phyloP scores from a whole-genome alignment of 1,140 invertebrate species.

The Himalopsyche phryganea region DNA sequence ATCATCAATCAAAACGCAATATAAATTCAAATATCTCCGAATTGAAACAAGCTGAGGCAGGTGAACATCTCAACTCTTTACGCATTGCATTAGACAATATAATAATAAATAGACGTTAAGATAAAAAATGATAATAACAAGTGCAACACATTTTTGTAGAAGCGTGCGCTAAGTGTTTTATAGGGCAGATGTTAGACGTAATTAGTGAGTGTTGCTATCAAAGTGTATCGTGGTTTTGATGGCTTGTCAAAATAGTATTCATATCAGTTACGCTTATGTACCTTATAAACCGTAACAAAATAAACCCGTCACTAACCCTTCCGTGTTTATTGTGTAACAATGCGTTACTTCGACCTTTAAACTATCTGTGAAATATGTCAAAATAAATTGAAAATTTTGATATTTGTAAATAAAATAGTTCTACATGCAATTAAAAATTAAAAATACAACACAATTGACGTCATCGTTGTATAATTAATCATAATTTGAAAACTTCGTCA shows the following conservation, averaged over 20 bases:
- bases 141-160: conserved; percentile 4
- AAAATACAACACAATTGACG: too few species aligned
- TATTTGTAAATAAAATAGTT: too few species aligned
- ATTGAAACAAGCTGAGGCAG: conserved; percentile 5
- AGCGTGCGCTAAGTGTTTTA: conserved; percentile 27
- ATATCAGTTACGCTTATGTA: conserved; percentile 16
- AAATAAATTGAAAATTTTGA: too few species aligned
- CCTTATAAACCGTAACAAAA: too few species aligned
- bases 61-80: conserved; percentile 1
- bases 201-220: conserved; percentile 28
- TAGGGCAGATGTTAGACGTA: conserved; percentile 27
- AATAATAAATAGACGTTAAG: conserved; percentile 25
- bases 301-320: too few species aligned
- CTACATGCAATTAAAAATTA: too few species aligned
- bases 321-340: too few species aligned
- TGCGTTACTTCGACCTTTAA: too few species aligned
- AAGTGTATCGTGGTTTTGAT: conserved; percentile 16
- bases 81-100: conserved; percentile 9
- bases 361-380: too few species aligned
- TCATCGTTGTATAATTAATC: too few species aligned
- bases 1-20: neutral
- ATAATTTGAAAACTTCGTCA: too few species aligned
- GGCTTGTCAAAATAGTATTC: conserved; percentile 24
- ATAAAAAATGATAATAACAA: conserved; percentile 1
- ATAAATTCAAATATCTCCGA: neutral